A percentile compares a stretch with the other conserved stretches of the same genome.
Evolutionary conservation across 2,888 invertebrate genomes (phyloP).

Genomic region (Yponomeuta sedellus): DNA sequence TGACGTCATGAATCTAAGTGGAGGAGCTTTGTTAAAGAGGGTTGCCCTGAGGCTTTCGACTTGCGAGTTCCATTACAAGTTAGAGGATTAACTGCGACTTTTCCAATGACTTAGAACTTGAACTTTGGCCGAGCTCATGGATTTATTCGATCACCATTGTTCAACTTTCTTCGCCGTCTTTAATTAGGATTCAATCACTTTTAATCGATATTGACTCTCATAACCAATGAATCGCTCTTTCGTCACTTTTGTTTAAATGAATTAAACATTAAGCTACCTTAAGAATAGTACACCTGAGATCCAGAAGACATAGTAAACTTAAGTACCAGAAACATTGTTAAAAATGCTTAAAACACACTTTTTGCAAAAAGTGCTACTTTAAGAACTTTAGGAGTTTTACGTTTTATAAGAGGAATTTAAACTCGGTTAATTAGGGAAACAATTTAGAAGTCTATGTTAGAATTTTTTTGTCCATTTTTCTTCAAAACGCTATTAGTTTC

Average conservation of each 20-base stretch:
- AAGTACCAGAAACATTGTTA: too few relatives aligned
- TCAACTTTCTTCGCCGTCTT: background rate
- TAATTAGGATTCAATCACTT: background rate
- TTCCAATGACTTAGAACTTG: background rate
- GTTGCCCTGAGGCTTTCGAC: conserved; percentile 4
- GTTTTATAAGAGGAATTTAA: too few relatives aligned
- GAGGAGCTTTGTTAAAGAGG: conserved; percentile 2
- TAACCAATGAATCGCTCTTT: background rate
- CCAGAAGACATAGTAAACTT: too few relatives aligned
- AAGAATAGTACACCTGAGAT: background rate
- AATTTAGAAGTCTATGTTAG: too few relatives aligned
- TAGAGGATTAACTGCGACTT: background rate
- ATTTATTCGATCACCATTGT: background rate
- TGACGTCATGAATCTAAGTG: conserved; percentile 29
- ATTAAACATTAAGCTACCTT: background rate
- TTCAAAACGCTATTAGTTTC: too few relatives aligned
- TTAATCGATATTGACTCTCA: background rate
- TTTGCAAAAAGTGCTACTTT: too few relatives aligned
- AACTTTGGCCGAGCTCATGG: background rate
- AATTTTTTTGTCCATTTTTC: too few relatives aligned
- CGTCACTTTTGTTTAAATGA: background rate
- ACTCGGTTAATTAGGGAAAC: too few relatives aligned
- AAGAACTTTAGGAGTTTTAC: too few relatives aligned
- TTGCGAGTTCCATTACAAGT: background rate
- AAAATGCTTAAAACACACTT: too few relatives aligned